Evolutionary conservation across 2,113 vertebrate species (phyloP).

Genomic region (Heptranchias perlo): DNA sequence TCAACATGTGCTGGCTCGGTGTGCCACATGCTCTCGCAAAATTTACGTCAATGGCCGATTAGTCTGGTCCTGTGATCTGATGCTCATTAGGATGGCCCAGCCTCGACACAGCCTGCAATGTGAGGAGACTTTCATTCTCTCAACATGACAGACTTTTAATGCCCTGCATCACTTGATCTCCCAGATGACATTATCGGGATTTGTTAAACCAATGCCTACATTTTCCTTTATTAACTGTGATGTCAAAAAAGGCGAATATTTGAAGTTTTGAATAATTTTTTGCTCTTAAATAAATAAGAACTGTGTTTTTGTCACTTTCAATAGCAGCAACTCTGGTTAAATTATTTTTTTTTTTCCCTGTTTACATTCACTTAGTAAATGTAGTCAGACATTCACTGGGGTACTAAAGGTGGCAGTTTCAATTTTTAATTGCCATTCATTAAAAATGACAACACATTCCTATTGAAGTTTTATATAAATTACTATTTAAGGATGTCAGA

Average conservation of each 20-base stretch:
- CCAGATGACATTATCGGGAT: background rate
- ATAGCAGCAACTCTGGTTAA: background rate
- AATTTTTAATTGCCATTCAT: background rate
- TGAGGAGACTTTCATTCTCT: background rate
- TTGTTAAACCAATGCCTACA: background rate
- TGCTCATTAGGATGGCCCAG: no score
- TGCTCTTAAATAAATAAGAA: background rate
- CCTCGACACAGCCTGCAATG: background rate
- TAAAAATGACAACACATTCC: background rate
- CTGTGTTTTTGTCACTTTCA: background rate
- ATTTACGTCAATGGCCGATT: no score
- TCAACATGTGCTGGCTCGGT: no score
- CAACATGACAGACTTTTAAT: background rate
- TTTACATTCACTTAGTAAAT: background rate
- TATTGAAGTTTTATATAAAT: background rate
- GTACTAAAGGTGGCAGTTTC: background rate
- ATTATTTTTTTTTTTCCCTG: background rate
- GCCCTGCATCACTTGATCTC: background rate
- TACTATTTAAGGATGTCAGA: background rate
- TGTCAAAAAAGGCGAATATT: background rate
- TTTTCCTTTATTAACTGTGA: background rate
- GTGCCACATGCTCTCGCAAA: no score
- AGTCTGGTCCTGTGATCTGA: no score
- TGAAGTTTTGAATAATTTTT: background rate
- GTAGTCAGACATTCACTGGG: background rate